Evolutionary conservation across 1,140 invertebrate genomes (phyloP), one percentile per base, ranked within the genome.

Genomic region (Himalopsyche phryganea): DNA sequence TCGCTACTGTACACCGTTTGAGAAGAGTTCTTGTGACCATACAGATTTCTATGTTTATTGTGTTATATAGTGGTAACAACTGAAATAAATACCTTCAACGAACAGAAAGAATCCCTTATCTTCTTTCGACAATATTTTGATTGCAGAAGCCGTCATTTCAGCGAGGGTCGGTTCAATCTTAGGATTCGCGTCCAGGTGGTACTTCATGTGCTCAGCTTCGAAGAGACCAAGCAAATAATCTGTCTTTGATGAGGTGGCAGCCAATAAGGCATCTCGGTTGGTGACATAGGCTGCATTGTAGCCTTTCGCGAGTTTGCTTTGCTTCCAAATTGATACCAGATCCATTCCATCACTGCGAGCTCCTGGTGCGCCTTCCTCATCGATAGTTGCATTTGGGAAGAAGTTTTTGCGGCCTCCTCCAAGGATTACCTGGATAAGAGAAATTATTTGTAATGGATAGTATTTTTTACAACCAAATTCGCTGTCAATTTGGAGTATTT

Each of bases 61-160:
- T n/a, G n/a, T n/a, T n/a, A n/a, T n/a, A n/a, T n/a, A n/a, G n/a
- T n/a, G n/a, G n/a, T n/a, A n/a, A n/a, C n/a, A n/a, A n/a, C n/a
- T n/a, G n/a, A n/a, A n/a, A n/a, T n/a, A n/a, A n/a, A n/a, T n/a
- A 92, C 91, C 91, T 83, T 96, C 93, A 4, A 95, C 89, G 66
- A 96, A 88, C 9, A 96, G 73, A 68, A 96, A 92, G 72, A 86
- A 96, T 19, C 93, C 93, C 41, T 88, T 83, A 7, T 85, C 75
- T 71, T 91, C 91, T 62, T 87, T 87, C 18, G 80, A 79, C 6
- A 96, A 79, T 41, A 93, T 83, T 44, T 83, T 80, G 28, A 96
- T 84, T 1, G 93, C 92, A 10, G 85, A 85, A 58, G 85, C 81
- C 0, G 90, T 90, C 81, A 96, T 89, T 67, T 95, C 90, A 0